A percentile compares a stretch with the other conserved stretches of the same genome.
Evolutionary conservation across 2,888 invertebrate species (phyloP).

Genomic region (Himalopsyche japonica): DNA sequence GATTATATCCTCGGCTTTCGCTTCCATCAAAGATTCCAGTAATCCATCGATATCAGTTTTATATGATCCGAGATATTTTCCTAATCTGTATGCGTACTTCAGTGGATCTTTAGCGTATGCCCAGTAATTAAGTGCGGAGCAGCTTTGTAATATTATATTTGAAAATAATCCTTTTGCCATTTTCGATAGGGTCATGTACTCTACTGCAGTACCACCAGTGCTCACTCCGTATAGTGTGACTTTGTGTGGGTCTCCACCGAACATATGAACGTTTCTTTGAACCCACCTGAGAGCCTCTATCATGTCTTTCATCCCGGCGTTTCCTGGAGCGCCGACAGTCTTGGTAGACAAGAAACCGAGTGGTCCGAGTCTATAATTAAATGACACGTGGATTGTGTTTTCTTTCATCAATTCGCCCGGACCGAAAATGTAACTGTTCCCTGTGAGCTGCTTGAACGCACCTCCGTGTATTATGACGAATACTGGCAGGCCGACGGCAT

Average conservation of each 20-base stretch:
- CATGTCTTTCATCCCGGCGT: constrained; percentile 47
- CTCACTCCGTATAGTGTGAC: constrained; percentile 47
- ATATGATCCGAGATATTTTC: constrained; percentile 53
- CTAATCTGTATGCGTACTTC: constrained; percentile 48
- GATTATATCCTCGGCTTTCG: constrained; percentile 48
- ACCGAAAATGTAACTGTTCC: constrained; percentile 51
- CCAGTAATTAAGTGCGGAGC: constrained; percentile 47
- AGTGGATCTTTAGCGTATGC: constrained; percentile 47
- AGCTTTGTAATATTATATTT: constrained; percentile 43
- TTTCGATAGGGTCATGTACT: constrained; percentile 45
- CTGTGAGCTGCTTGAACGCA: constrained; percentile 51
- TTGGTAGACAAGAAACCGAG: constrained; percentile 47
- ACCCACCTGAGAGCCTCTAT: constrained; percentile 46
- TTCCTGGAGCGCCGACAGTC: constrained; percentile 45
- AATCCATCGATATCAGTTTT: constrained; percentile 47
- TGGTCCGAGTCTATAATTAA: constrained; percentile 47
- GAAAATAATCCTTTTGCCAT: constrained; percentile 44
- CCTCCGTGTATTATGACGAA: constrained; percentile 58
- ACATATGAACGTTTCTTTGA: constrained; percentile 44
- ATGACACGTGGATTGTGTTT: constrained; percentile 52
- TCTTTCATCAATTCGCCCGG: constrained; percentile 53
- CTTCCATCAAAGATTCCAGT: constrained; percentile 46
- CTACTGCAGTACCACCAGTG: constrained; percentile 46
- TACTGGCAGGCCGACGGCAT: constrained; percentile 49
- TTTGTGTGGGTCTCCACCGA: constrained; percentile 45